These are phyloP conservation scores for Aethes cnicana DNA, from an alignment of 2,888 invertebrate species.

Conservation along the genomic window DNA sequence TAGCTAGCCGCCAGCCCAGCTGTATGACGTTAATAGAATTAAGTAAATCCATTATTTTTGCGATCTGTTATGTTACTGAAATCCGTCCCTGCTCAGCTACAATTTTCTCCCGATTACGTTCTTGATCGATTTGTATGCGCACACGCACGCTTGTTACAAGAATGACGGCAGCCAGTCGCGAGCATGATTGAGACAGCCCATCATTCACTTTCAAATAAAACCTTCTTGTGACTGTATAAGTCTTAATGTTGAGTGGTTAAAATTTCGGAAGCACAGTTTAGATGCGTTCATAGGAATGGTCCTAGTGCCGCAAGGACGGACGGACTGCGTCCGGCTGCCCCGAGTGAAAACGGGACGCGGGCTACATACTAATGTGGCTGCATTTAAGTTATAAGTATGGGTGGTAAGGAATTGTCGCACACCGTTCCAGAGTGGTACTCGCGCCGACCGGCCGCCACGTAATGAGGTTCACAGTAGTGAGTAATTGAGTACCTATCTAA, in stretches of 20 bases:
- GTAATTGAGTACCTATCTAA: too few relatives aligned
- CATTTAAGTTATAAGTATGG: constrained; percentile 76
- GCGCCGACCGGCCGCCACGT: constrained; percentile 59
- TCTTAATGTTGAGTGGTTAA: constrained; percentile 36
- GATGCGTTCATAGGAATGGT: constrained; percentile 54
- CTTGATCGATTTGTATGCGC: constrained; percentile 66
- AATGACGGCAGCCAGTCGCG: constrained; percentile 68
- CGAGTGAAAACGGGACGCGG: constrained; percentile 66
- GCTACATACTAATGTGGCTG: constrained; percentile 67
- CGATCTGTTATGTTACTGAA: neutral
- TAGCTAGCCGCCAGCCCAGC: too few relatives aligned
- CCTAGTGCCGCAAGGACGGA: constrained; percentile 67
- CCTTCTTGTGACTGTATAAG: constrained; percentile 39
- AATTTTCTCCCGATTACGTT: constrained; percentile 79
- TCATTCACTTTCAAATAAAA: constrained; percentile 35
- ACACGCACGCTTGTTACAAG: constrained; percentile 63
- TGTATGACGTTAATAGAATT: too few relatives aligned
- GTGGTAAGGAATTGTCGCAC: constrained; percentile 52
- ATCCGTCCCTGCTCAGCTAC: constrained; percentile 55
- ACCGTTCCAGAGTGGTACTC: constrained; percentile 57
- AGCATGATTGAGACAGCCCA: constrained; percentile 42
- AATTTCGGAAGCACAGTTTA: constrained; percentile 46
- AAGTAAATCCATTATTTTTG: too few relatives aligned
- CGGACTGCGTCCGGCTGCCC: constrained; percentile 62
- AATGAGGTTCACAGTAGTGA: constrained; percentile 66